A percentile compares a stretch with the other conserved stretches of the same genome.
phyloP scores from a whole-genome alignment of 2,113 vertebrate species.

The Daphoenositta chrysoptera region DNA sequence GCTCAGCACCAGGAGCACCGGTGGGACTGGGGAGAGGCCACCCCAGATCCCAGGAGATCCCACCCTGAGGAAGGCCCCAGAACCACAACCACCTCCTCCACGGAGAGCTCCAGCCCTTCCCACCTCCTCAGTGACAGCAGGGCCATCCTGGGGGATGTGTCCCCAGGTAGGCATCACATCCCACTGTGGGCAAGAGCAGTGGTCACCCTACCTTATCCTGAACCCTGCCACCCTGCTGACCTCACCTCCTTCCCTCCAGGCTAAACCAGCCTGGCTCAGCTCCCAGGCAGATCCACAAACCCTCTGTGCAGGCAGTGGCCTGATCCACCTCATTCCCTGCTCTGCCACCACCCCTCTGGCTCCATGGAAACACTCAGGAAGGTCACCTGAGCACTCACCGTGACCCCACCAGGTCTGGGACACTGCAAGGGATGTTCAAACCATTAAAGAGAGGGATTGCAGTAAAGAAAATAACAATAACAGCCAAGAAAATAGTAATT shows the following conservation, averaged over 20 bases:
- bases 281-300: not conserved
- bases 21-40: not conserved
- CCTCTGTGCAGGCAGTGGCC: not conserved
- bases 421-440: fast-evolving
- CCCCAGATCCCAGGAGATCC: not conserved
- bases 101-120: not conserved
- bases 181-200: not conserved
- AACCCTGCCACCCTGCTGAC: not conserved
- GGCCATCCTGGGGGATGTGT: not conserved
- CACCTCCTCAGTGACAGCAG: not conserved
- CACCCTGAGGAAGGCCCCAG: fast-evolving
- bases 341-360: not conserved
- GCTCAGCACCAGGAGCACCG: not conserved
- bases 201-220: not conserved
- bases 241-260: not conserved
- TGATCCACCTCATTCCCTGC: not conserved
- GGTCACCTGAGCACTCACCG: not conserved
- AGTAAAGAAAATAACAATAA: not conserved
- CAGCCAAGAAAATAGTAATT: not conserved
- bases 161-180: not conserved
- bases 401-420: not conserved
- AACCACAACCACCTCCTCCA: not conserved
- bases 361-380: fast-evolving
- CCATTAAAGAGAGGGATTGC: no score
- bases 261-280: not conserved